Percentiles rank a stretch among this genome's conserved stretches.
Conservation (phyloP, 2,113 vertebrate genomes). For the Bambusicola thoracicus region DNA sequence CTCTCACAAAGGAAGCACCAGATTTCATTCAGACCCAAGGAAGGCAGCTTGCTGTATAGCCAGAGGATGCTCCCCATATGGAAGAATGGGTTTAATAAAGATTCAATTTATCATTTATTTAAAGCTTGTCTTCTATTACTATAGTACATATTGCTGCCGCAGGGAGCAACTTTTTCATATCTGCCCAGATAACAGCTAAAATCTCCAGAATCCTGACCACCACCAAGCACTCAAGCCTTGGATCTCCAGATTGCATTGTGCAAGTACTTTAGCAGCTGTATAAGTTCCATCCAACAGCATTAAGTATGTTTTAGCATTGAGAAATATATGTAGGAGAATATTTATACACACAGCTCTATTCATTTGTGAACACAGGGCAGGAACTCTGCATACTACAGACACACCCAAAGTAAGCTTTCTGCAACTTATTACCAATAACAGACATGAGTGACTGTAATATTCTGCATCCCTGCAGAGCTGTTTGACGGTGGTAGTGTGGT, state of each 20-base stretch:
- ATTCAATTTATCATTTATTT: constrained; percentile 47
- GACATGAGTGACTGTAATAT: background rate
- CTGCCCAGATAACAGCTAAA: constrained; percentile 11
- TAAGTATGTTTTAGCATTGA: accelerated
- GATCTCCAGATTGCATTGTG: background rate
- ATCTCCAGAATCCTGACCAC: background rate
- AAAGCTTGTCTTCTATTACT: constrained; percentile 20
- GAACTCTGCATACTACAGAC: background rate
- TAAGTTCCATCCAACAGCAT: background rate
- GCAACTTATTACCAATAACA: background rate
- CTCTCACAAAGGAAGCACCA: background rate
- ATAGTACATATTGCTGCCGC: constrained; percentile 3
- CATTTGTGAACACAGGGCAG: background rate
- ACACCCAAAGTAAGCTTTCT: background rate
- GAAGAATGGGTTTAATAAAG: constrained; percentile 53
- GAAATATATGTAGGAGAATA: background rate
- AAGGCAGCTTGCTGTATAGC: background rate
- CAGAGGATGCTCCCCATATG: constrained; percentile 32
- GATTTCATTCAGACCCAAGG: background rate
- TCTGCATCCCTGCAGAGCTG: background rate
- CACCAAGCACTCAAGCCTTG: background rate
- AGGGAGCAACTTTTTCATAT: constrained; percentile 19
- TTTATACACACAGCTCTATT: background rate
- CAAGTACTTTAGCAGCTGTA: background rate
- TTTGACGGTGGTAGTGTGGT: accelerated